A percentile compares a stretch with the other conserved stretches of the same genome.
phyloP scores from a whole-genome alignment of 2,113 vertebrate genomes.

The Amblyornis subalaris region DNA sequence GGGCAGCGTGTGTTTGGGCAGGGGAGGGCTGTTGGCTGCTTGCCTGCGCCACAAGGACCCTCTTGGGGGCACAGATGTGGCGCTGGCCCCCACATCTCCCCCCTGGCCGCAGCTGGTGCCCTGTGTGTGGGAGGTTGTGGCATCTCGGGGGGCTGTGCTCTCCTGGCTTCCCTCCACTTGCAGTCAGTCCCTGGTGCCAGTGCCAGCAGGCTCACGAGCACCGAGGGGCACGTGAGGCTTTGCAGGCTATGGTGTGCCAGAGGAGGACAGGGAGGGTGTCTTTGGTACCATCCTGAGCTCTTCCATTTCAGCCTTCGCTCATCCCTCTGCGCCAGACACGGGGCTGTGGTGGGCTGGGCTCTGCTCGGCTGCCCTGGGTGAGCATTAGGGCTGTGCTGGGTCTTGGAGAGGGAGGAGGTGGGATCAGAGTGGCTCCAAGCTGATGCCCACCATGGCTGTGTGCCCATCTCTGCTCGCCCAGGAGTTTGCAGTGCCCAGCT shows the following conservation, averaged over 20 bases:
- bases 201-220: not conserved
- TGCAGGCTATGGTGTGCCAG: fast-evolving
- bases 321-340: fast-evolving
- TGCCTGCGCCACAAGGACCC: fast-evolving
- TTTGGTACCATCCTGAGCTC: not conserved
- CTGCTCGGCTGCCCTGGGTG: not conserved
- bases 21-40: not conserved
- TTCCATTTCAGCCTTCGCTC: not conserved
- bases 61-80: not conserved
- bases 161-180: not conserved
- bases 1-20: not conserved
- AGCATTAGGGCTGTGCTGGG: not conserved
- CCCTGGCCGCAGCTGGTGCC: not conserved
- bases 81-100: not conserved
- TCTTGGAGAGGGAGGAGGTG: not conserved
- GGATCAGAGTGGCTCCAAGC: not conserved
- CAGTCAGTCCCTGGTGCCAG: not conserved
- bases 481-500: not conserved
- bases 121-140: not conserved
- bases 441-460: not conserved
- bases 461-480: not conserved
- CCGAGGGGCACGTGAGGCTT: not conserved
- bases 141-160: not conserved
- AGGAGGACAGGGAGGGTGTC: not conserved
- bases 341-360: not conserved